Conservation (phyloP, 2,113 vertebrate species). For the Rallus limicola region DNA sequence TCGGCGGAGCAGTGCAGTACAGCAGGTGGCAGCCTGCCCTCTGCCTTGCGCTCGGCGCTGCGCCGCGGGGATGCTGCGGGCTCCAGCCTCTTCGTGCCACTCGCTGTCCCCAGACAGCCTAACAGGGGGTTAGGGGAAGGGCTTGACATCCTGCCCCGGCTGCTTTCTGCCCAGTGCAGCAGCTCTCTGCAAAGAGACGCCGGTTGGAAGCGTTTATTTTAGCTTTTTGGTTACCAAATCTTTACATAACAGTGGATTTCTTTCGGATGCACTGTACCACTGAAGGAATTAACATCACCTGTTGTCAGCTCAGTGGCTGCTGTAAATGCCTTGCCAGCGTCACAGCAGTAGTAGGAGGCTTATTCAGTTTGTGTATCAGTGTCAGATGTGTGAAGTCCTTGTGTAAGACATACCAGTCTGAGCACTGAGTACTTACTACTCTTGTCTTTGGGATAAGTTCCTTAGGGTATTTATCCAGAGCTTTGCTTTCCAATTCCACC, state of each 20-base stretch:
- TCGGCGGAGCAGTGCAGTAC: not conserved
- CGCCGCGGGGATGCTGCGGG: not conserved
- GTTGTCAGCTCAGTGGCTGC: not conserved
- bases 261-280: too few relatives aligned
- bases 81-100: not conserved
- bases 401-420: not conserved
- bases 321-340: not conserved
- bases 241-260: too few relatives aligned
- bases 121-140: accelerated
- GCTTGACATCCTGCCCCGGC: not conserved
- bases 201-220: not conserved
- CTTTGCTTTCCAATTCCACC: not conserved
- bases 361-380: accelerated
- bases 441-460: too few relatives aligned
- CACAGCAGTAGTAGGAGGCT: not conserved
- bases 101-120: not conserved
- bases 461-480: not conserved
- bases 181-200: not conserved
- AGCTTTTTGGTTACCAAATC: not conserved
- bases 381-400: not conserved
- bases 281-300: accelerated
- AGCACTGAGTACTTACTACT: not conserved
- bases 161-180: not conserved
- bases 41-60: not conserved
- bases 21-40: not conserved